Evolutionary conservation across 1,140 invertebrate species (phyloP).

Genomic region (Saxidomus purpurata): DNA sequence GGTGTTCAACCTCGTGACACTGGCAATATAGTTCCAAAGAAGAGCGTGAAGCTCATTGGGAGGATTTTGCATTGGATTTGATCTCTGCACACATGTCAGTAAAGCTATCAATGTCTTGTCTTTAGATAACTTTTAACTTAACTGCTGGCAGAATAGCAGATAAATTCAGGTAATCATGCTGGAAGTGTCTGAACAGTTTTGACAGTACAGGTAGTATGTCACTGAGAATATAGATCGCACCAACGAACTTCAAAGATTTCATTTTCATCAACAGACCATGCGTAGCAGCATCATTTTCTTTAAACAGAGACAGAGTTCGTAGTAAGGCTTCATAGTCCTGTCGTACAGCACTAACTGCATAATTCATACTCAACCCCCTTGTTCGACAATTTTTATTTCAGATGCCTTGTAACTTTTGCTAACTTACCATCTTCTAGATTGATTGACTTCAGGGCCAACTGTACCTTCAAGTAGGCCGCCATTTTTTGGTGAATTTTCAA

Average conservation of each 20-base stretch:
- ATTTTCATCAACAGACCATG: conserved; percentile 63
- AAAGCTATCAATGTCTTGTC: conserved; percentile 34
- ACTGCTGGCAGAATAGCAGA: conserved; percentile 4
- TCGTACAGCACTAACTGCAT: conserved; percentile 35
- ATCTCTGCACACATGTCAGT: conserved; percentile 39
- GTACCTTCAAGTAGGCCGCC: conserved; percentile 47
- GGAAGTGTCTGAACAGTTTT: background rate
- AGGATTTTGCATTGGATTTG: conserved; percentile 6
- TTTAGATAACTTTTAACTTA: background rate
- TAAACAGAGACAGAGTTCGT: background rate
- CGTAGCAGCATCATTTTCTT: conserved; percentile 51
- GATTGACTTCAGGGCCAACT: conserved; percentile 33
- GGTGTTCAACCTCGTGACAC: too few species aligned
- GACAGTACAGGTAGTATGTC: background rate
- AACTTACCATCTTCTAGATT: background rate
- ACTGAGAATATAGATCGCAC: conserved; percentile 38
- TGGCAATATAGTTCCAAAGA: background rate
- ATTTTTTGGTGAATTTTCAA: conserved; percentile 70
- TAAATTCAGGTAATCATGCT: background rate
- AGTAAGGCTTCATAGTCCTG: conserved; percentile 45
- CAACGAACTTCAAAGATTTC: conserved; percentile 54
- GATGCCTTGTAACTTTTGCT: conserved; percentile 24
- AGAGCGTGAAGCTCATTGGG: conserved; percentile 15
- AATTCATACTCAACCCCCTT: conserved; percentile 65
- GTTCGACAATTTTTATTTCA: conserved; percentile 69